Conservation (phyloP, 2,113 vertebrate species). For the Paracanthobrama guichenoti region DNA sequence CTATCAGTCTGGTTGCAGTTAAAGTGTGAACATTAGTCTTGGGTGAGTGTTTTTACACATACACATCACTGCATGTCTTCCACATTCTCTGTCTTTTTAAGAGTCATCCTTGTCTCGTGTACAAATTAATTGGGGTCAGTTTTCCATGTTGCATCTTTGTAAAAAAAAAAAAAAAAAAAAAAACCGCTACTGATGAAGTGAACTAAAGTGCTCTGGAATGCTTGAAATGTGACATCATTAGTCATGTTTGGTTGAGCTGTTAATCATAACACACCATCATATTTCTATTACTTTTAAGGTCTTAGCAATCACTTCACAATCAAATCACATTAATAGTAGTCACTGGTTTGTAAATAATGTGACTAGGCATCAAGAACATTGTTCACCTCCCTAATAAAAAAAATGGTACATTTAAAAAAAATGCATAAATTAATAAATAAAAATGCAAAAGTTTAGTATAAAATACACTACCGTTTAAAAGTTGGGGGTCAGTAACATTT, state of each 20-base stretch:
- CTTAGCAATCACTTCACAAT: not conserved
- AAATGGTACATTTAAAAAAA: too few relatives aligned
- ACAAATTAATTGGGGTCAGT: not conserved
- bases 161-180: not conserved
- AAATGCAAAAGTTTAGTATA: too few relatives aligned
- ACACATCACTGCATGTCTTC: not conserved
- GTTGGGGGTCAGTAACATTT: too few relatives aligned
- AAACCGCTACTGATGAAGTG: not conserved
- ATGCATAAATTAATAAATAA: too few relatives aligned
- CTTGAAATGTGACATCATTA: constrained; percentile 7
- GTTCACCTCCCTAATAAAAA: not conserved
- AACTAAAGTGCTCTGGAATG: constrained; percentile 17
- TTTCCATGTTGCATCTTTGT: not conserved
- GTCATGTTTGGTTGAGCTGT: constrained; percentile 2
- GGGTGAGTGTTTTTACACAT: not conserved
- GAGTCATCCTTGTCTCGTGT: not conserved
- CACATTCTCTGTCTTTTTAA: not conserved
- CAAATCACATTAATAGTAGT: not conserved
- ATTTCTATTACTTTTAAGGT: not conserved
- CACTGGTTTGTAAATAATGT: not conserved
- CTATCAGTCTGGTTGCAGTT: constrained; percentile 9
- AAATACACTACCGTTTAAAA: not conserved
- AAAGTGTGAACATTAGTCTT: not conserved
- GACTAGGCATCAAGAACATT: not conserved
- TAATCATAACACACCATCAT: not conserved